Base-by-base conservation (phyloP, 2,797 vertebrate genomes). In the Sebastes vulpes region DNA sequence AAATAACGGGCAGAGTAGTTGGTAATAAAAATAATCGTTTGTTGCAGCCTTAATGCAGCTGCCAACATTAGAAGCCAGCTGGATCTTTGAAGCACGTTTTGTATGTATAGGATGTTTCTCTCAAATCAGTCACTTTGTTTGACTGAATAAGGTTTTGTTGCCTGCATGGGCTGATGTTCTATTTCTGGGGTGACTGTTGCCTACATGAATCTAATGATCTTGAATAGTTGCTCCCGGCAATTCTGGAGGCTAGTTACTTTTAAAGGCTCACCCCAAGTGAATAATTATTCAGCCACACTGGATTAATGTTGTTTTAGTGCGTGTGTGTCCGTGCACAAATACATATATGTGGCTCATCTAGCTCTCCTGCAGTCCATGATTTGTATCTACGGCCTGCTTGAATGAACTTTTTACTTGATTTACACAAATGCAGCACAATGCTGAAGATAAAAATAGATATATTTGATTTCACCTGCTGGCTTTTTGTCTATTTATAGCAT, bases 401-500 rank as follows among this genome's bases (percentile, higher is more conserved):
- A 81, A 77, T 38, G 10, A 4, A 2, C n/a, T 52, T 78, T 66
- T 52, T 31, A 31, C 60, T 60, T 63, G 63, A 67, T 72, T 77
- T 67, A 56, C 38, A 68, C 58, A 66, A 60, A 72, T n/a, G 6
- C 11, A 42, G 83, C 70, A 38, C 38, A 75, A 21, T 50, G 46
- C 56, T 50, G 26, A 75, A 64, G 73, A 58, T 72, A 86, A 83
- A 90, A 89, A 83, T 77, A 81, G 61, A 81, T 75, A 56, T 69
- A 11, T 77, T 89, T 90, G 26, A 83, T 91, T 73, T 68, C 56
- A 72, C 12, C 65, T 42, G 18, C 65, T 67, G 72, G 5, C 35
- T 72, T 83, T 83, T 72, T 46, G 65, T 72, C 77, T 92, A 90
- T 94, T 87, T 91, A 85, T 92, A 88, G 73, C 31, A n/a, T 29